Percentiles rank a stretch among this genome's conserved stretches.
Conservation (phyloP, 2,113 vertebrate genomes). For the Parotia lawesii region DNA sequence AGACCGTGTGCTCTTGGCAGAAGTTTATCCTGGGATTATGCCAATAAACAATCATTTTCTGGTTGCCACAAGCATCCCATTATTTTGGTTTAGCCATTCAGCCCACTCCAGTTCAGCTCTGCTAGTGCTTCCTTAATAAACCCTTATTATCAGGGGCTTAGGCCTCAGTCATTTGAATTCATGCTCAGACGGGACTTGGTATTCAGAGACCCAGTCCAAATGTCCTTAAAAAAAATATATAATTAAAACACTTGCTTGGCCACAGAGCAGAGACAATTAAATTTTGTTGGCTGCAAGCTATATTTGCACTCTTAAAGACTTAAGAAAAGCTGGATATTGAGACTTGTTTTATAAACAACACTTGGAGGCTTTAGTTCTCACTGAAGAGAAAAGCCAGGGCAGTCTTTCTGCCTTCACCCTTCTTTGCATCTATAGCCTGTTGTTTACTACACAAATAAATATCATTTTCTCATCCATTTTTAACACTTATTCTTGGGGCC, state of each 20-base stretch:
- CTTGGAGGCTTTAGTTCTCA: not conserved
- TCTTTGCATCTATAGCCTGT: not conserved
- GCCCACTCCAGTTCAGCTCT: slow-evolving; percentile 6
- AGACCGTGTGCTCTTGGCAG: slow-evolving; percentile 41
- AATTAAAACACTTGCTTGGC: slow-evolving; percentile 1
- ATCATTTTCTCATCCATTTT: not conserved
- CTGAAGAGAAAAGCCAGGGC: not conserved
- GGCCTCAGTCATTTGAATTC: slow-evolving; percentile 28
- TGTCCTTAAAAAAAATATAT: not conserved
- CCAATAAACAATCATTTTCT: slow-evolving; percentile 61
- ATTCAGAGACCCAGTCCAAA: not conserved
- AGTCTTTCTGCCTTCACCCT: not conserved
- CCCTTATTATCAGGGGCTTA: slow-evolving; percentile 45
- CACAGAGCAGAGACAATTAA: slow-evolving; percentile 8
- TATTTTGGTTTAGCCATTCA: slow-evolving; percentile 42
- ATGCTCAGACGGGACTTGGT: not conserved
- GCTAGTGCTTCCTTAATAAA: slow-evolving; percentile 38
- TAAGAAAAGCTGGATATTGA: slow-evolving; percentile 36
- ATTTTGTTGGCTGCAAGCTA: not conserved
- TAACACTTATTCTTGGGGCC: not conserved
- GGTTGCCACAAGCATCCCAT: slow-evolving; percentile 56
- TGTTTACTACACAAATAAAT: not conserved
- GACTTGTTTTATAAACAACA: slow-evolving; percentile 46
- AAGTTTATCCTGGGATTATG: slow-evolving; percentile 22
- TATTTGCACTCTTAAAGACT: slow-evolving; percentile 34